Conservation (phyloP, 2,797 vertebrate genomes). For the Synanceia verrucosa region DNA sequence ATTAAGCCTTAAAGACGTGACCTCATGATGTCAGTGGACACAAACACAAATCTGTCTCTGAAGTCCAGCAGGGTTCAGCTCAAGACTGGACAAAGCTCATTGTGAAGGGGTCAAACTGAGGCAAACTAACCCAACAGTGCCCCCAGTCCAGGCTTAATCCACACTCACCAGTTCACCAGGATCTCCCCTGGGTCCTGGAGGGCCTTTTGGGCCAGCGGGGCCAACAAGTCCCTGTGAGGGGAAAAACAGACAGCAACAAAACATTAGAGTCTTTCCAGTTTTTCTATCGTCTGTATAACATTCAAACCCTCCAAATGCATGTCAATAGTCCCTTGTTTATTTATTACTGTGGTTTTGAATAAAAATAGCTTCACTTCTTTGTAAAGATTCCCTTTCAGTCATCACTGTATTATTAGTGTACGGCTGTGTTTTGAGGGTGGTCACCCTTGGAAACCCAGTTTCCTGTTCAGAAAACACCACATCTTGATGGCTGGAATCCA, state of each 20-base stretch:
- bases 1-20: constrained; percentile 33
- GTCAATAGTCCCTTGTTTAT: neutral
- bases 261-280: no score
- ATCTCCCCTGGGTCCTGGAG: constrained; percentile 88
- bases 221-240: constrained; percentile 85
- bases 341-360: neutral
- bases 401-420: neutral
- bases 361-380: neutral
- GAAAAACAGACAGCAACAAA: constrained; percentile 34
- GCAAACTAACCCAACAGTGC: constrained; percentile 6
- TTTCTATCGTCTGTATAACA: neutral
- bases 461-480: constrained; percentile 3
- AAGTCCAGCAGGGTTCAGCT: constrained; percentile 34
- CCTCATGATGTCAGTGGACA: constrained; percentile 26
- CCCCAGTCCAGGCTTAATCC: neutral
- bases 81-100: constrained; percentile 30
- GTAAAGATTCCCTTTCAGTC: neutral
- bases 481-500: constrained; percentile 11
- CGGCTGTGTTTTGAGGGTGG: neutral
- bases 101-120: constrained; percentile 32
- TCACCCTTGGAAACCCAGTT: neutral
- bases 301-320: neutral
- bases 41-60: constrained; percentile 25
- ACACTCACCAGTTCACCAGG: constrained; percentile 86
- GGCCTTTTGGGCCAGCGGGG: constrained; percentile 84